phyloP scores from a whole-genome alignment of 2,113 vertebrate species.

The Connochaetes taurinus region DNA sequence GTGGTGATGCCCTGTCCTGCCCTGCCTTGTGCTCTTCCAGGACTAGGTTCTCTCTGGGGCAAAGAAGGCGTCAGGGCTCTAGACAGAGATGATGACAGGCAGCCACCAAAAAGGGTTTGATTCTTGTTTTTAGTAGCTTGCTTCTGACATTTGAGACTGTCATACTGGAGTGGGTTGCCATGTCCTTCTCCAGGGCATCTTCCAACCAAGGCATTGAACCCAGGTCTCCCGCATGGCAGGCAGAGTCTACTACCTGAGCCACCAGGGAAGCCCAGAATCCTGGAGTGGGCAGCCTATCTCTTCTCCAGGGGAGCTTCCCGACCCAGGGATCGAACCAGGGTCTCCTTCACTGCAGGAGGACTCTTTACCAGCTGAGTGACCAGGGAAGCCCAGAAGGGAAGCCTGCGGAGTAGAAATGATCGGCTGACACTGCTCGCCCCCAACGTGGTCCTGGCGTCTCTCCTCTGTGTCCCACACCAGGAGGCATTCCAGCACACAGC shows the following conservation, averaged over 20 bases:
- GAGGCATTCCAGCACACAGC: not conserved
- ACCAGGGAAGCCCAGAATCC: too few species aligned
- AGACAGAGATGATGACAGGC: not conserved
- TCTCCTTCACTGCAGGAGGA: too few species aligned
- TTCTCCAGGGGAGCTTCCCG: too few species aligned
- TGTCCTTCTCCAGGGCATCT: too few species aligned
- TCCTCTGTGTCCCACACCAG: not conserved
- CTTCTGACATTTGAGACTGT: not conserved
- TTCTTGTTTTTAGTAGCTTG: not conserved
- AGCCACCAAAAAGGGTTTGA: not conserved
- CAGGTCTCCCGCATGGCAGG: too few species aligned
- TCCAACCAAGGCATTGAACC: too few species aligned
- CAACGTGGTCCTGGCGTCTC: not conserved
- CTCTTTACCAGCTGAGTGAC: too few species aligned
- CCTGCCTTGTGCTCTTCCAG: not conserved
- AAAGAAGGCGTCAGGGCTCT: not conserved
- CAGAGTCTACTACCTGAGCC: too few species aligned
- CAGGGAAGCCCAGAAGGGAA: not conserved
- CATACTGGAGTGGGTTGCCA: not conserved
- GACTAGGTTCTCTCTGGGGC: not conserved
- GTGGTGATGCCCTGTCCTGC: not conserved
- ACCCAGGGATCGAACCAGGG: too few species aligned
- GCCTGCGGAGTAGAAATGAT: not conserved
- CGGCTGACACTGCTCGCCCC: not conserved
- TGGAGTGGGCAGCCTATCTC: too few species aligned